A percentile compares a stretch with the other conserved stretches of the same genome.
Conservation (phyloP, 92 coral and sea anemone species). For the Zoanthus sociatus region DNA sequence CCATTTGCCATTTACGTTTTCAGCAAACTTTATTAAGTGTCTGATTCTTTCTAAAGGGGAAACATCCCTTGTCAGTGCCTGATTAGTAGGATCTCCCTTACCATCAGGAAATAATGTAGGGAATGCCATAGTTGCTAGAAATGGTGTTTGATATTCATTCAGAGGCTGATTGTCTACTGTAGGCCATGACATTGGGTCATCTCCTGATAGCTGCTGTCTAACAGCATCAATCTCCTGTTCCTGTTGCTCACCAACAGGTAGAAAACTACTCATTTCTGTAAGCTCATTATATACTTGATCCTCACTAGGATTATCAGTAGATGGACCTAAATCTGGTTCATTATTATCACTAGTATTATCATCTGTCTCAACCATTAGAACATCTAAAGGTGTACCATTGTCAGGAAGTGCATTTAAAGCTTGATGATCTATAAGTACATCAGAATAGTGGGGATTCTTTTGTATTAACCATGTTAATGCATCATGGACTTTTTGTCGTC, state of each 20-base stretch:
- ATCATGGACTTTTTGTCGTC: too few species aligned
- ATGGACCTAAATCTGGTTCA: not conserved
- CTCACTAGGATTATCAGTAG: conserved; percentile 8
- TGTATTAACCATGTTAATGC: too few species aligned
- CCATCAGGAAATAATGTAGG: not conserved
- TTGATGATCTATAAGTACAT: not conserved
- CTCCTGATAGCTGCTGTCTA: conserved; percentile 9
- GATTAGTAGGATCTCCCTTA: not conserved
- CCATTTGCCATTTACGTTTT: too few species aligned
- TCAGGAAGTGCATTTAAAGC: conserved; percentile 1
- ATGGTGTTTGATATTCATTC: not conserved
- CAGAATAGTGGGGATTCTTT: not conserved
- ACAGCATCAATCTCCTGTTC: conserved; percentile 4
- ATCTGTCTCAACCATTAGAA: not conserved
- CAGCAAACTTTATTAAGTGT: conserved; percentile 4
- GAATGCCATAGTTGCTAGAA: conserved; percentile 4
- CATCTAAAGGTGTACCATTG: conserved; percentile 8
- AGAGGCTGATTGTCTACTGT: not conserved
- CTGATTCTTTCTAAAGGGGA: not conserved
- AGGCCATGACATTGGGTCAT: conserved; percentile 3
- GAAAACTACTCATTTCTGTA: conserved; percentile 3
- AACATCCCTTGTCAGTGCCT: conserved; percentile 9
- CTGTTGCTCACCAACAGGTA: conserved; percentile 7
- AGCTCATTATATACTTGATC: not conserved
- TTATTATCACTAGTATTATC: not conserved